phyloP scores from a whole-genome alignment of 2,113 vertebrate species.

The Cyrtonyx montezumae region DNA sequence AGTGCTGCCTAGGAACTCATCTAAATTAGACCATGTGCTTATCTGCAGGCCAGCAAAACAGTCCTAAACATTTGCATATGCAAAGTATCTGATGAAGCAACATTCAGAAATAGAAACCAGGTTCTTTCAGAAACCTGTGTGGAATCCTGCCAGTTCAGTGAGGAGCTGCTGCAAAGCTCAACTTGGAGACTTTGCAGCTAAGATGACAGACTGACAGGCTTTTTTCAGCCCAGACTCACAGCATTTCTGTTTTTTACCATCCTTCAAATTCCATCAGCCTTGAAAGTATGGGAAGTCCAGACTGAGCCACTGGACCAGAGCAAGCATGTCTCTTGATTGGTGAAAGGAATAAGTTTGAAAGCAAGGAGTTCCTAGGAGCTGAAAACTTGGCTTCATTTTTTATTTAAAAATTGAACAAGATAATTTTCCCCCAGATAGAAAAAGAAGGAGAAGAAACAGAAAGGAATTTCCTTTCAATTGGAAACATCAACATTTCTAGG shows the following conservation, averaged over 20 bases:
- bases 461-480: slow-evolving; percentile 49
- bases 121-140: not conserved
- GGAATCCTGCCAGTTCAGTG: not conserved
- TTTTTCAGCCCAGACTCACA: not conserved
- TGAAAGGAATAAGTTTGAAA: not conserved
- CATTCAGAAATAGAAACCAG: not conserved
- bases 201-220: not conserved
- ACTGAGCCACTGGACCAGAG: not conserved
- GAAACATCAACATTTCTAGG: not conserved
- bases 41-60: not conserved
- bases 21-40: not conserved
- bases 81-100: not conserved
- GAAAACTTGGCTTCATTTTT: not conserved
- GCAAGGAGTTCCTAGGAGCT: not conserved
- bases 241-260: not conserved
- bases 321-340: rapidly evolving
- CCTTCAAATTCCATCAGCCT: not conserved
- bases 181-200: not conserved
- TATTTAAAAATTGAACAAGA: not conserved
- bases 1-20: not conserved
- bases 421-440: not conserved
- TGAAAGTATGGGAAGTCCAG: not conserved
- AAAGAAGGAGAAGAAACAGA: not conserved
- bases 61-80: not conserved
- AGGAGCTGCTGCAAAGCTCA: not conserved